phyloP scores from a whole-genome alignment of 2,797 vertebrate species.

The Alectoris magna region DNA sequence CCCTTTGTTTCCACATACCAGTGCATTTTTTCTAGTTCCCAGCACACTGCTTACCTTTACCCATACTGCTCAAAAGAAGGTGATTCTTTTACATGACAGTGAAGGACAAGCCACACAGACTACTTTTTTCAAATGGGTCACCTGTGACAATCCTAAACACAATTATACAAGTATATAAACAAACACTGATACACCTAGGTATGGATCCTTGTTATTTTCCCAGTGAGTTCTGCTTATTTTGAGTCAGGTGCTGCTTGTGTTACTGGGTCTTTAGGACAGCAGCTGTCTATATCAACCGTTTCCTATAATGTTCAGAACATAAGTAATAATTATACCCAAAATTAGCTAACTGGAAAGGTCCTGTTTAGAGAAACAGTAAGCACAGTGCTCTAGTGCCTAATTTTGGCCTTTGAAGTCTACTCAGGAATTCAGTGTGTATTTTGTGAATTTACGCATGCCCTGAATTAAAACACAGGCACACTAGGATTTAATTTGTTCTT shows the following conservation, averaged over 20 bases:
- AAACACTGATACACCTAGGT: not conserved
- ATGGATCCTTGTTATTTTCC: not conserved
- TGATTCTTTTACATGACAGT: not conserved
- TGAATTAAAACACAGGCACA: conserved; percentile 1
- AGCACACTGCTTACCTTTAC: not conserved
- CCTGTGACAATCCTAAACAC: not conserved
- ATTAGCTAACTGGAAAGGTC: not conserved
- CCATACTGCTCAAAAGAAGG: not conserved
- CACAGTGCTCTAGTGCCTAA: not conserved
- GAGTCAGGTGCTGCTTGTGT: not conserved
- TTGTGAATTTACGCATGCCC: not conserved
- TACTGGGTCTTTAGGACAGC: not conserved
- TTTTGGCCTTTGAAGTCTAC: not conserved
- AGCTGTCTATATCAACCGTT: not conserved
- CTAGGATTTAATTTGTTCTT: conserved; percentile 20
- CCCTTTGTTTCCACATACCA: not conserved
- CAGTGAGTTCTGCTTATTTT: not conserved
- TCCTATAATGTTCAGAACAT: not conserved
- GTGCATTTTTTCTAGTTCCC: not conserved
- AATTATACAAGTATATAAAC: not conserved
- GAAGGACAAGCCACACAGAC: not conserved
- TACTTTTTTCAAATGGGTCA: not conserved
- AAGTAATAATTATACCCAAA: not conserved
- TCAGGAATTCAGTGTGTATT: not conserved
- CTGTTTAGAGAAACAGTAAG: not conserved